Evolutionary conservation across 1,140 invertebrate species (phyloP).

Genomic region (Plutomurus gul): DNA sequence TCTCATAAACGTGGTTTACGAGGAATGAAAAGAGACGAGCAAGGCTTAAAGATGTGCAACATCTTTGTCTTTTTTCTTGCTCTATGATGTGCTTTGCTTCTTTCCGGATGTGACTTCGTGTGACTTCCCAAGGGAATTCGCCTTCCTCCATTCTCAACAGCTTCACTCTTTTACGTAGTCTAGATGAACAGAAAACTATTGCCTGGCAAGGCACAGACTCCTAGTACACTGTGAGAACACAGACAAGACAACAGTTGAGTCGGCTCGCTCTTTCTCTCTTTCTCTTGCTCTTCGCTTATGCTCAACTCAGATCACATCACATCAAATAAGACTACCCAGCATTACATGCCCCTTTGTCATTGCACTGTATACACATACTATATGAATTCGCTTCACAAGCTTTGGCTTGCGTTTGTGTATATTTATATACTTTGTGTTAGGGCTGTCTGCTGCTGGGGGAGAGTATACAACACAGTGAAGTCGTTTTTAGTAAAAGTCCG

Average conservation of each 20-base stretch:
- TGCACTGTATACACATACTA: too few relatives aligned
- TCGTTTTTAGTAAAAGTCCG: too few relatives aligned
- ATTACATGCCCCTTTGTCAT: neutral
- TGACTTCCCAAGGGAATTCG: conserved; percentile 34
- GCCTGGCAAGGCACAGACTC: neutral
- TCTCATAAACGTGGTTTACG: conserved; percentile 40
- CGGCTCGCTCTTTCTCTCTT: neutral
- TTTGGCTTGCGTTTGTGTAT: too few relatives aligned
- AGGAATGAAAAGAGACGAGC: conserved; percentile 36
- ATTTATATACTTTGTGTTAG: too few relatives aligned
- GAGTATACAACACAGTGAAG: too few relatives aligned
- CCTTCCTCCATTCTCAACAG: conserved; percentile 30
- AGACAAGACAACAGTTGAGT: neutral
- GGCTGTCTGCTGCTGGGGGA: too few relatives aligned
- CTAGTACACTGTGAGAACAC: neutral
- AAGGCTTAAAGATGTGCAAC: conserved; percentile 39
- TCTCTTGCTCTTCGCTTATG: too few relatives aligned
- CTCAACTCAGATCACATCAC: conserved; percentile 10
- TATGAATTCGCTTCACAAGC: neutral
- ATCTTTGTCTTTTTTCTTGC: conserved; percentile 39
- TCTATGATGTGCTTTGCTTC: conserved; percentile 12
- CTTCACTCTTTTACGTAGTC: conserved; percentile 27
- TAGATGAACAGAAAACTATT: neutral
- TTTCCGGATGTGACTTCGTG: conserved; percentile 42
- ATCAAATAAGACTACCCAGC: conserved; percentile 10